These are phyloP conservation scores for Entelurus aequoreus DNA, from an alignment of 2,113 vertebrate genomes.

Conservation along the genomic window DNA sequence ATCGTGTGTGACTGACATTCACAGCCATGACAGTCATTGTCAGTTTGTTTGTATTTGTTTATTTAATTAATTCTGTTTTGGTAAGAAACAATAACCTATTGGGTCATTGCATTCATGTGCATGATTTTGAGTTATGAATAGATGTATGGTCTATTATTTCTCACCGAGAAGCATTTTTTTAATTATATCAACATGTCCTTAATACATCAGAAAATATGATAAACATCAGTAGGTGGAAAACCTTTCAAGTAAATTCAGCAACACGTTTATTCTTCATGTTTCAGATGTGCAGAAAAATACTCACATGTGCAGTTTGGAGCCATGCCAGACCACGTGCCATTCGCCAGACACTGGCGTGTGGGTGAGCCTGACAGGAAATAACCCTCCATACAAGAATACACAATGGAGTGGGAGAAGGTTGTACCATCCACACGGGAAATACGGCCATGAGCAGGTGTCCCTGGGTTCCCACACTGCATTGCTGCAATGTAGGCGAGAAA, in stretches of 20 bases:
- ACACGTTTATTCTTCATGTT: not conserved
- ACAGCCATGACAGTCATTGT: not conserved
- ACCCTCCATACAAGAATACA: conserved; percentile 91
- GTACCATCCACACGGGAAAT: conserved; percentile 86
- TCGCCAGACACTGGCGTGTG: conserved; percentile 89
- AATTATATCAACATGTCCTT: too few relatives aligned
- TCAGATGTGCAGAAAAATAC: conserved; percentile 36
- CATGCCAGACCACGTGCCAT: conserved; percentile 91
- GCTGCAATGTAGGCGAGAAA: conserved; percentile 67
- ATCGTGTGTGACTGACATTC: conserved; percentile 8
- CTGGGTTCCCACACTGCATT: conserved; percentile 92
- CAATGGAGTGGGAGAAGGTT: conserved; percentile 87
- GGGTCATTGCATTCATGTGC: not conserved
- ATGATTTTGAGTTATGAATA: conserved; percentile 9
- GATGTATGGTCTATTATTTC: not conserved
- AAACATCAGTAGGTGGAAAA: not conserved
- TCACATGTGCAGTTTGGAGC: conserved; percentile 95
- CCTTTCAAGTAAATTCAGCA: conserved; percentile 3
- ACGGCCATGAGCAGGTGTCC: conserved; percentile 86
- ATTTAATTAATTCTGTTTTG: conserved; percentile 5
- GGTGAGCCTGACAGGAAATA: conserved; percentile 87
- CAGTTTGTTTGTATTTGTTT: not conserved
- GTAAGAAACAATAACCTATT: not conserved
- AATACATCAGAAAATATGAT: not conserved
- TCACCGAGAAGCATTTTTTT: not conserved